Percentiles rank a stretch among this genome's conserved stretches.
These are phyloP conservation scores for Chauna torquata DNA, from an alignment of 2,113 vertebrate species.

Conservation along the genomic window DNA sequence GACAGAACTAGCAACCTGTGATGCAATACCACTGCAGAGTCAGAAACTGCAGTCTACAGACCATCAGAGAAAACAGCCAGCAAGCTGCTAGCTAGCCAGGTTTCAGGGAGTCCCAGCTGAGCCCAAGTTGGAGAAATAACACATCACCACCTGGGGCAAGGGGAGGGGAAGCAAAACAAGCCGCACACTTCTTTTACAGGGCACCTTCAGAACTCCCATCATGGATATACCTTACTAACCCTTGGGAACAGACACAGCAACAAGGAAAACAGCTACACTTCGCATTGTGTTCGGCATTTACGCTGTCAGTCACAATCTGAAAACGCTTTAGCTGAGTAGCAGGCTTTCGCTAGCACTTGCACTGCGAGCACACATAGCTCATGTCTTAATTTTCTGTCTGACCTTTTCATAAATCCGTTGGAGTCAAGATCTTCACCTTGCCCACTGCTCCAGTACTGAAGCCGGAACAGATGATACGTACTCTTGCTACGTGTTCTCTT, in stretches of 20 bases:
- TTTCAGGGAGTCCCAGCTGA: neutral
- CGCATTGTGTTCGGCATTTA: neutral
- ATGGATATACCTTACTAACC: neutral
- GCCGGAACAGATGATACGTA: neutral
- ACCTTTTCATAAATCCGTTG: neutral
- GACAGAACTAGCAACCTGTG: neutral
- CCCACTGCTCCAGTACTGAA: neutral
- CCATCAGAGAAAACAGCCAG: neutral
- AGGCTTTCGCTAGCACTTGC: neutral
- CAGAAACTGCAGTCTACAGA: neutral
- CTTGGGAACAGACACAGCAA: neutral
- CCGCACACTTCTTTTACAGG: neutral
- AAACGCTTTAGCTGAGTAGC: conserved; percentile 10
- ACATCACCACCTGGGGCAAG: accelerated
- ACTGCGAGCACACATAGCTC: neutral
- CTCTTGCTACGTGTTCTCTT: neutral
- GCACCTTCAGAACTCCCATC: neutral
- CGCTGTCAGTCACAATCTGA: neutral
- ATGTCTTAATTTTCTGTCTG: conserved; percentile 7
- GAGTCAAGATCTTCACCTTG: neutral
- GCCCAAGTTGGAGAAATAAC: neutral
- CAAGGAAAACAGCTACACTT: neutral
- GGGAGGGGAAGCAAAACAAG: neutral
- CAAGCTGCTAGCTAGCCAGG: neutral
- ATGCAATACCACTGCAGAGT: conserved; percentile 13